Conservation (phyloP, 2,888 invertebrate species). For the Eubasilissa splendida region DNA sequence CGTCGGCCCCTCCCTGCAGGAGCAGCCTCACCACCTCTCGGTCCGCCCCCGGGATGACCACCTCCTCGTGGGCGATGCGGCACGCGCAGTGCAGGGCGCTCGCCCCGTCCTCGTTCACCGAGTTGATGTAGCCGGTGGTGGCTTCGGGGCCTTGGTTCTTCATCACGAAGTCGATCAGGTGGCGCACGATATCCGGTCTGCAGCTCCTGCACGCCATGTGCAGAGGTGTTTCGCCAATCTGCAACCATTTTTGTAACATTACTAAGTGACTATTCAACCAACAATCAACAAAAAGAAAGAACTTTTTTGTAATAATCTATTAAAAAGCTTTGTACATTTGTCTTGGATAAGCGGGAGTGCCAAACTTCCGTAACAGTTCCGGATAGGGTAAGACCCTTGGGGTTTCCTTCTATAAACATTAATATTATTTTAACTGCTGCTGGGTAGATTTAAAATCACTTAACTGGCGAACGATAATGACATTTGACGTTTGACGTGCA, state of each 20-base stretch:
- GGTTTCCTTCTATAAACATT: too few relatives aligned
- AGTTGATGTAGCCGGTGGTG: conserved; percentile 89
- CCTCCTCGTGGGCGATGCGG: conserved; percentile 88
- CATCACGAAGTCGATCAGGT: conserved; percentile 88
- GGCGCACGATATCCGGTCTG: conserved; percentile 87
- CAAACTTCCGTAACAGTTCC: too few relatives aligned
- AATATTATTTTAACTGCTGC: too few relatives aligned
- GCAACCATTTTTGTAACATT: neutral
- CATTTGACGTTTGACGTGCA: too few relatives aligned
- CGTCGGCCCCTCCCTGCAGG: conserved; percentile 93
- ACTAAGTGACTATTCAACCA: too few relatives aligned
- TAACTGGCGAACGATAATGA: too few relatives aligned
- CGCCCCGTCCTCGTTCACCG: conserved; percentile 92
- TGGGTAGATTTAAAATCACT: too few relatives aligned
- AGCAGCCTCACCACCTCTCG: conserved; percentile 92
- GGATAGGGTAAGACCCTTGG: too few relatives aligned
- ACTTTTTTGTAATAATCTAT: too few relatives aligned
- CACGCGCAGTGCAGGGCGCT: conserved; percentile 96
- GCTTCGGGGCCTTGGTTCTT: conserved; percentile 82
- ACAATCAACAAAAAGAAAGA: too few relatives aligned
- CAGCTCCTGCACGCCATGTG: conserved; percentile 94
- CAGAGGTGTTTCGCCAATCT: conserved; percentile 96
- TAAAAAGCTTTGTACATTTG: too few relatives aligned
- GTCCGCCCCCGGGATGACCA: conserved; percentile 80
- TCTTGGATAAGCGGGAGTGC: too few relatives aligned